These are phyloP conservation scores for Drosophila buzzatii DNA, from an alignment of 2,888 invertebrate genomes.

Conservation along the genomic window DNA sequence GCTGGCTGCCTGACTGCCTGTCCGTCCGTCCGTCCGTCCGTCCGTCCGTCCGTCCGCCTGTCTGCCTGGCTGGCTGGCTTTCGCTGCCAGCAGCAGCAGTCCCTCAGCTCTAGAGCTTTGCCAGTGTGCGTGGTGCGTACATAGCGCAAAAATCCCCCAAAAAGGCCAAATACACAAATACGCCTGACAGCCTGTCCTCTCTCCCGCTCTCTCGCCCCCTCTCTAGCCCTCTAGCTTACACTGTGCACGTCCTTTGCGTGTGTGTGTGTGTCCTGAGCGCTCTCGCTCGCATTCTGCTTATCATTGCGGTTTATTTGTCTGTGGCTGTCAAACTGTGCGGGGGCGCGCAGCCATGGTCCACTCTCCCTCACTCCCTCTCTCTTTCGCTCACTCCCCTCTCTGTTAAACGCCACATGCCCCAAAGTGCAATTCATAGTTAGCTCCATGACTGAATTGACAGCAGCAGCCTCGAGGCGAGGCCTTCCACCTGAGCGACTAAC, in stretches of 20 bases:
- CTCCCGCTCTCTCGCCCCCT: not conserved
- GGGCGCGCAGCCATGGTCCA: not conserved
- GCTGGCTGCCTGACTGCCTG: constrained; percentile 4
- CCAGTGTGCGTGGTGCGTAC: constrained; percentile 54
- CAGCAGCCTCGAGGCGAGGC: not conserved
- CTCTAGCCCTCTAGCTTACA: constrained; percentile 12
- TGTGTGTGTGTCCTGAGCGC: constrained; percentile 24
- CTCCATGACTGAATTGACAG: not conserved
- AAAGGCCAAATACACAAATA: constrained; percentile 60
- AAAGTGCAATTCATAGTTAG: constrained; percentile 44
- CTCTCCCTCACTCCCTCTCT: too few relatives aligned
- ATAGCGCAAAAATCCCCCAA: constrained; percentile 57
- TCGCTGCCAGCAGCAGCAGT: constrained; percentile 15
- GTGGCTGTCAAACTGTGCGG: constrained; percentile 47
- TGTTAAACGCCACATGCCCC: constrained; percentile 48
- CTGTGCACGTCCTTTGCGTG: constrained; percentile 14
- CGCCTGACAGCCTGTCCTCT: constrained; percentile 45
- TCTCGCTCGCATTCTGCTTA: constrained; percentile 52
- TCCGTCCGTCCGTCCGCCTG: not conserved
- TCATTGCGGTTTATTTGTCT: constrained; percentile 66
- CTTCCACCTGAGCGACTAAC: not conserved
- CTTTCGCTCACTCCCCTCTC: not conserved
- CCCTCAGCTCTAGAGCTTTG: constrained; percentile 14
- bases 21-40: not conserved
- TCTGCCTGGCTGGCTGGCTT: constrained; percentile 23